These are phyloP conservation scores for Rhadinocentrus ornatus DNA, from an alignment of 2,797 vertebrate genomes.

Conservation along the genomic window DNA sequence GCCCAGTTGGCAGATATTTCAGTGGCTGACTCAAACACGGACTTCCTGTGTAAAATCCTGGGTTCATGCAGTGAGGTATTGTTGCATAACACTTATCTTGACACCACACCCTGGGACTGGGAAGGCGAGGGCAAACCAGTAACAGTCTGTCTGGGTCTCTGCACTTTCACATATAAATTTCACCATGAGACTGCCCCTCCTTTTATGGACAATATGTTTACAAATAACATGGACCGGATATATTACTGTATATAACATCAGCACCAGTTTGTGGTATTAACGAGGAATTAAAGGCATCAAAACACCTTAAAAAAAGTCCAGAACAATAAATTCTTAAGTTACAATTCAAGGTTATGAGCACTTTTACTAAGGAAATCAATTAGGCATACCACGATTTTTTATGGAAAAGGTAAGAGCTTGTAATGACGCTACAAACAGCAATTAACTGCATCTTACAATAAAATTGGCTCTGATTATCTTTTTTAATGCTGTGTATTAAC, in stretches of 20 bases:
- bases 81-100: conserved; percentile 79
- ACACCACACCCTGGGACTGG: conserved; percentile 73
- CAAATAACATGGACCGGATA: not conserved
- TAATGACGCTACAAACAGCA: conserved; percentile 36
- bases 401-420: conserved; percentile 62
- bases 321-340: conserved; percentile 36
- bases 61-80: conserved; percentile 72
- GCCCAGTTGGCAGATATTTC: conserved; percentile 64
- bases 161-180: conserved; percentile 22
- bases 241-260: not conserved
- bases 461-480: conserved; percentile 35
- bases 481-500: conserved; percentile 14
- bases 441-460: conserved; percentile 28
- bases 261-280: conserved; percentile 4
- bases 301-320: conserved; percentile 23
- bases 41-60: conserved; percentile 76
- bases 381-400: conserved; percentile 56
- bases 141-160: conserved; percentile 63
- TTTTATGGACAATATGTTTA: conserved; percentile 16
- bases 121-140: conserved; percentile 61
- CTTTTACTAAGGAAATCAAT: conserved; percentile 65
- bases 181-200: conserved; percentile 26
- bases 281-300: conserved; percentile 33
- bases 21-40: conserved; percentile 71
- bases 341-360: conserved; percentile 26